Evolutionary conservation across 1,140 invertebrate species (phyloP).

Genomic region (Aphis gossypii): DNA sequence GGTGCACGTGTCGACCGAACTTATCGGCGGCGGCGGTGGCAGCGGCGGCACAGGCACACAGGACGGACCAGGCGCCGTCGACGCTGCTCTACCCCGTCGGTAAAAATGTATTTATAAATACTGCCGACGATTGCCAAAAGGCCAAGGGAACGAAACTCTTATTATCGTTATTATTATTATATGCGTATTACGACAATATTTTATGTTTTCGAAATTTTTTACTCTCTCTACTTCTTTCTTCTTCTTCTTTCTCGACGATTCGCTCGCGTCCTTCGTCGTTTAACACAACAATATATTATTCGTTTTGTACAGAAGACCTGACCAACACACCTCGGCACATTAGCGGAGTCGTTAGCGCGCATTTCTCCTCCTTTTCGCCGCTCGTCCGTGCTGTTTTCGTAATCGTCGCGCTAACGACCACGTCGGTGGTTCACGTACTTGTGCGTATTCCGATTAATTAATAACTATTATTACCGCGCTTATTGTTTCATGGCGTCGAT

Average conservation of each 20-base stretch:
- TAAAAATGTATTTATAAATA: slow-evolving; percentile 41
- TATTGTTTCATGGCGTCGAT: not conserved
- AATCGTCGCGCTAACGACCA: slow-evolving; percentile 6
- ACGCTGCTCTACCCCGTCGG: slow-evolving; percentile 10
- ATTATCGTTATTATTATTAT: not conserved
- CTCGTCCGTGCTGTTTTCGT: not conserved
- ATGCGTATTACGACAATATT: not conserved
- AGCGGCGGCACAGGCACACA: not conserved
- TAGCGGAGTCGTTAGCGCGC: slow-evolving; percentile 1
- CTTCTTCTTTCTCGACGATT: not conserved
- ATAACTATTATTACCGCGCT: not conserved
- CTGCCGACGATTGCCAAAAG: slow-evolving; percentile 22
- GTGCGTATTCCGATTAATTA: slow-evolving; percentile 17
- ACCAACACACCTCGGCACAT: slow-evolving; percentile 14
- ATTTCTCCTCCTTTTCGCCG: not conserved
- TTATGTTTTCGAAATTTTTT: not conserved
- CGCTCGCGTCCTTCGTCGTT: not conserved
- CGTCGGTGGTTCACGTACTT: not conserved
- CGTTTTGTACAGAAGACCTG: not conserved
- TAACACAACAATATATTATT: not conserved
- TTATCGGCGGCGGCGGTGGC: not conserved
- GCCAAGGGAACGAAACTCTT: not conserved
- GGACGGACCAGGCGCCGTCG: not conserved
- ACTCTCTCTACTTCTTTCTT: not conserved
- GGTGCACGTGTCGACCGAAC: not conserved